phyloP scores from a whole-genome alignment of 2,888 invertebrate genomes.

The Synergus japonicus region DNA sequence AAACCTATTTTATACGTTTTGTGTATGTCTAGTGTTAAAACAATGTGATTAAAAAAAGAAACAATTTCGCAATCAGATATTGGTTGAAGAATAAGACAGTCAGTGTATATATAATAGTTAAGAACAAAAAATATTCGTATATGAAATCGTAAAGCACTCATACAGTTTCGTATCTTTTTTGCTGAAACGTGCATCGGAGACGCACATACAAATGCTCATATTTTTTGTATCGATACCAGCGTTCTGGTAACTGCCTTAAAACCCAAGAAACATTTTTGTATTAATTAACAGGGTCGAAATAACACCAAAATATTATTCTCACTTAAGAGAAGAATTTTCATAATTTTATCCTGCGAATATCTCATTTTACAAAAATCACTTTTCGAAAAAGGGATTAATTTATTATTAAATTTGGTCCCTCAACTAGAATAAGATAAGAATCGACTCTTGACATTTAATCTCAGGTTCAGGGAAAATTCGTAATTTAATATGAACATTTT shows the following conservation, averaged over 20 bases:
- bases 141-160: conserved; percentile 13
- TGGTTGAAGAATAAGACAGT: conserved; percentile 17
- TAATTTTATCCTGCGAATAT: not conserved
- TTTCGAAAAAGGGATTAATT: too few relatives aligned
- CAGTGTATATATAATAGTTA: conserved; percentile 13
- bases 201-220: conserved; percentile 39
- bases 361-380: not conserved
- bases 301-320: not conserved
- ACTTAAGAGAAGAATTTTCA: too few relatives aligned
- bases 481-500: not conserved
- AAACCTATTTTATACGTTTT: conserved; percentile 1
- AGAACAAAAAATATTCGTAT: conserved; percentile 4
- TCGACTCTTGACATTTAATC: conserved; percentile 13
- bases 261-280: conserved; percentile 19
- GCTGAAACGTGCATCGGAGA: conserved; percentile 26
- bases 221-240: conserved; percentile 28
- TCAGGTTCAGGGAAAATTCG: not conserved
- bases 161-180: conserved; percentile 33
- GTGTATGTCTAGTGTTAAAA: conserved; percentile 26
- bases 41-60: not conserved
- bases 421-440: conserved; percentile 13
- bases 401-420: too few relatives aligned
- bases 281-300: conserved; percentile 29
- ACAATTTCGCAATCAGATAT: conserved; percentile 21
- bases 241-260: conserved; percentile 35